Evolutionary conservation across 2,888 invertebrate species (phyloP).

Genomic region (Philonicus albiceps): DNA sequence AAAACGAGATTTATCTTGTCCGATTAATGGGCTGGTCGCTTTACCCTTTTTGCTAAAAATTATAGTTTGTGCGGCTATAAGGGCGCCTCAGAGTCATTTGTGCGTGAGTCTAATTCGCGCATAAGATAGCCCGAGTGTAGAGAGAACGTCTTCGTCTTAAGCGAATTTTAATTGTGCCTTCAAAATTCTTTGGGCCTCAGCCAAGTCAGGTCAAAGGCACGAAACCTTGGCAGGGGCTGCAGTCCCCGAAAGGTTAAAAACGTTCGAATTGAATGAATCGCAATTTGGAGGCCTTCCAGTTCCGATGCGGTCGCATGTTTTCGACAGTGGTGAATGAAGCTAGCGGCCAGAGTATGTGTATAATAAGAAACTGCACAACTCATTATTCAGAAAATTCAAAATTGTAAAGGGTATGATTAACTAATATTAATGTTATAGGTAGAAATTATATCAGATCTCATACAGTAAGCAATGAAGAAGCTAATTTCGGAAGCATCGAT

Average conservation of each 20-base stretch:
- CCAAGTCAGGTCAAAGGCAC: conserved; percentile 35
- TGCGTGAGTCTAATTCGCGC: conserved; percentile 26
- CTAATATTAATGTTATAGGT: neutral
- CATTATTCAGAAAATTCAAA: neutral
- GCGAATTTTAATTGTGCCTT: conserved; percentile 14
- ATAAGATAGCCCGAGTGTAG: no score
- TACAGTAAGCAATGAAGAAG: no score
- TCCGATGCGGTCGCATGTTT: neutral
- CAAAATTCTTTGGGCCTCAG: neutral
- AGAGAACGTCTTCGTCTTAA: neutral
- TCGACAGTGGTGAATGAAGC: neutral
- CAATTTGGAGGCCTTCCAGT: conserved; percentile 20
- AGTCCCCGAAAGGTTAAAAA: neutral
- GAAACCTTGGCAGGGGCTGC: conserved; percentile 21
- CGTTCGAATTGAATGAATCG: neutral
- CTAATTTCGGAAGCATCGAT: no score
- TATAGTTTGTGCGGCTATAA: neutral
- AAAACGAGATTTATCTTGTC: conserved; percentile 20
- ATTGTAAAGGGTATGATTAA: neutral
- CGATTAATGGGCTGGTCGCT: conserved; percentile 8
- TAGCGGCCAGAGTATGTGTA: neutral
- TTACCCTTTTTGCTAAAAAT: neutral
- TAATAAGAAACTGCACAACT: neutral
- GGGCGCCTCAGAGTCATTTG: neutral
- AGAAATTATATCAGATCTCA: no score